Base-by-base conservation (phyloP, 2,113 vertebrate species). In the Rhabdornis inornatus region DNA sequence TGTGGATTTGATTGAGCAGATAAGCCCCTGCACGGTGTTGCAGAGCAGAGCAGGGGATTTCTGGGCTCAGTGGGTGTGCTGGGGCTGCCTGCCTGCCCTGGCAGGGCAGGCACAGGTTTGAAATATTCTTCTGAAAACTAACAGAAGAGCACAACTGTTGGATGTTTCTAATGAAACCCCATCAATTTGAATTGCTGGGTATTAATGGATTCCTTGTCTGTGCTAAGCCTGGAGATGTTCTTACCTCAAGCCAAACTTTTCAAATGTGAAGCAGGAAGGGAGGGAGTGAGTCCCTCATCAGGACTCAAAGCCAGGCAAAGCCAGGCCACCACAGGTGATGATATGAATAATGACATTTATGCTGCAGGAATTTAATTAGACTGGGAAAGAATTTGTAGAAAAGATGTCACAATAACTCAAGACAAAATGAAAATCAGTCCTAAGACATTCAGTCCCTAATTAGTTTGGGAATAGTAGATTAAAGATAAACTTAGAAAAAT, bases 331-430 rank as follows among this genome's bases (percentile, higher is more conserved):
- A 64, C 83, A 94, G 94, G 87, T 96, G 91, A 97, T 45, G 76
- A 39, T 90, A 97, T 95, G 92, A 94, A 93, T 87, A 94, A 96
- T 83, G 91, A 91, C 96, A 95, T 89, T 96, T 71, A 57, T 95
- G 87, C 91, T 90, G 72, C 93, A 96, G 74, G 89, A 95, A 91
- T 94, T 96, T 95, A 96, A 97, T 97, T 95, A 95, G 93, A 85
- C 91, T 85, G 85, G 50, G 91, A 89, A 96, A 69, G 89, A 80
- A 92, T 77, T 94, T 92, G 91, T 94, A 83, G 83, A 83, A 81
- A 95, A 95, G 91, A 91, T 93, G 92, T 90, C 94, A 89, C 85
- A 94, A 87, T 83, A 93, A 69, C 77, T 97, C 91, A 92, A 76
- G 94, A 95, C 91, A 93, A 96, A 94, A 88, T 82, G 82, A 93